phyloP scores from a whole-genome alignment of 2,797 vertebrate genomes.

The Rousettus madagascariensis region DNA sequence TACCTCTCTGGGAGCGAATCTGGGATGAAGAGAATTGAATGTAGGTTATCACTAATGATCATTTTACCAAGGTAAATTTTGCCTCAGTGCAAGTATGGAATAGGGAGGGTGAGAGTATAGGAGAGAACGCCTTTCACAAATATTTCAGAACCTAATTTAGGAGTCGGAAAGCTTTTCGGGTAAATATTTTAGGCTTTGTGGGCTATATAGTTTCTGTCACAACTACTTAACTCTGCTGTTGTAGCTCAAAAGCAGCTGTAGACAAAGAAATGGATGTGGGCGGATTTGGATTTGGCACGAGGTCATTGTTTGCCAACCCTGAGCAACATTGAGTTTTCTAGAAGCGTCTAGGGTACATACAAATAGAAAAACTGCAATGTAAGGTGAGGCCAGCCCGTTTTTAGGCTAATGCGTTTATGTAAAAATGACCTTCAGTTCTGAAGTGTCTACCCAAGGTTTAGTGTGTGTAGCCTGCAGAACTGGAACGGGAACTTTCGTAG shows the following conservation, averaged over 20 bases:
- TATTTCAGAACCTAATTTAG: not conserved
- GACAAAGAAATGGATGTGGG: not conserved
- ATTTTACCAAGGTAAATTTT: not conserved
- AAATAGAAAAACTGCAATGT: not conserved
- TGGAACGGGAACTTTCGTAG: not conserved
- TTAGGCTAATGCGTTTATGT: constrained; percentile 35
- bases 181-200: not conserved
- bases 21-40: not conserved
- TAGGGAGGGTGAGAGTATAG: not conserved
- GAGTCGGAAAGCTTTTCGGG: not conserved
- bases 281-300: not conserved
- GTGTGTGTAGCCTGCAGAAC: constrained; percentile 38
- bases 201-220: not conserved
- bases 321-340: not conserved
- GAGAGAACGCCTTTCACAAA: not conserved
- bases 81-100: not conserved
- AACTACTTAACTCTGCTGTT: not conserved
- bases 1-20: not conserved
- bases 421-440: constrained; percentile 47
- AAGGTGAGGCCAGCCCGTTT: constrained; percentile 13
- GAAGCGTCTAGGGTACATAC: not conserved
- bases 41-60: not conserved
- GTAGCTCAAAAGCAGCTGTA: not conserved
- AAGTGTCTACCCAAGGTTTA: constrained; percentile 36
- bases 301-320: not conserved